phyloP scores from a whole-genome alignment of 2,797 vertebrate genomes.

The Megaceryle alcyon region DNA sequence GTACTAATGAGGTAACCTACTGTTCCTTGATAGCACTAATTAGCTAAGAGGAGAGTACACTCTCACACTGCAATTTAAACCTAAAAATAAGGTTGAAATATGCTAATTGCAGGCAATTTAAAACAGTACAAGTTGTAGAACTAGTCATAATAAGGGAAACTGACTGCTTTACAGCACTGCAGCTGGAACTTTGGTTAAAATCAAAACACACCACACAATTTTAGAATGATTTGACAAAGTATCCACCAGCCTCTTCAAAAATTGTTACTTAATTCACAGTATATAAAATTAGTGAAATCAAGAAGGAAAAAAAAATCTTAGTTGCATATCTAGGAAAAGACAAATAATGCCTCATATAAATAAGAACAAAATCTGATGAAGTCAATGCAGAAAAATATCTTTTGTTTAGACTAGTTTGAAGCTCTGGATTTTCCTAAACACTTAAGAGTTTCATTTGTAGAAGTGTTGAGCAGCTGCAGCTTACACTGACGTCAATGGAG shows the following conservation, averaged over 20 bases:
- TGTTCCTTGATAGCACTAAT: slow-evolving; percentile 98
- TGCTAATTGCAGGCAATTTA: slow-evolving; percentile 94
- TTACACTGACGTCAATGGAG: background rate
- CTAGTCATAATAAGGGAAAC: slow-evolving; percentile 87
- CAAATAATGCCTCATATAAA: background rate
- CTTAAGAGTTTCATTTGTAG: background rate
- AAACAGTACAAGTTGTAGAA: slow-evolving; percentile 86
- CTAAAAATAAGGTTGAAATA: slow-evolving; percentile 94
- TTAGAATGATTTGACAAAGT: slow-evolving; percentile 77
- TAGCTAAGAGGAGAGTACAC: slow-evolving; percentile 91
- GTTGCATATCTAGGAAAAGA: background rate
- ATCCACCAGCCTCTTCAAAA: slow-evolving; percentile 58
- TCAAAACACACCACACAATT: slow-evolving; percentile 78
- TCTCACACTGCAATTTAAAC: slow-evolving; percentile 93
- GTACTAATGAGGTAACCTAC: slow-evolving; percentile 98
- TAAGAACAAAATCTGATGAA: background rate
- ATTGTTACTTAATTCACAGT: background rate
- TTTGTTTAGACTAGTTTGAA: background rate
- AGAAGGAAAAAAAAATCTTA: background rate
- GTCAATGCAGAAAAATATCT: background rate
- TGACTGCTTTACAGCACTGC: slow-evolving; percentile 81
- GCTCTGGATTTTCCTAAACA: background rate
- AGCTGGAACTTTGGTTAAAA: slow-evolving; percentile 83
- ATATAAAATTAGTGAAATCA: background rate
- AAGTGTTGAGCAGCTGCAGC: background rate